Conservation (phyloP, 2,888 invertebrate genomes). For the Tetramorium bicarinatum region DNA sequence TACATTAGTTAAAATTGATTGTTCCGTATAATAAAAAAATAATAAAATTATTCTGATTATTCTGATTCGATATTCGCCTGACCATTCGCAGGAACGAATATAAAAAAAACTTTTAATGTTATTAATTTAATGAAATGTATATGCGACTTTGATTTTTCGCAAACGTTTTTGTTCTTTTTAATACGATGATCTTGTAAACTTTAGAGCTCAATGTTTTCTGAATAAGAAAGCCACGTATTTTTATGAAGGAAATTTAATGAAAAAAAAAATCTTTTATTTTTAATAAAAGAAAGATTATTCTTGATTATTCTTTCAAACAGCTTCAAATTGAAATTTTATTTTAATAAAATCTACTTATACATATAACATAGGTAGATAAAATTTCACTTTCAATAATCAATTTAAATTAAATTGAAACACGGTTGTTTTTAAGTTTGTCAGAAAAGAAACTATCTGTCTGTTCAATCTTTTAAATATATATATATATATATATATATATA, state of each 20-base stretch:
- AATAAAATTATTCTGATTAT: too few relatives aligned
- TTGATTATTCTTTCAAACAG: neutral
- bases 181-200: neutral
- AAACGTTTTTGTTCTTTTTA: neutral
- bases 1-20: neutral
- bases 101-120: neutral
- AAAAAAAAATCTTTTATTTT: neutral
- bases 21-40: neutral
- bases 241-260: neutral
- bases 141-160: neutral
- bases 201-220: neutral
- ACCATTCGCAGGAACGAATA: neutral
- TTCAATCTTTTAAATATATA: too few relatives aligned
- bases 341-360: neutral
- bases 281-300: neutral
- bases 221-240: neutral
- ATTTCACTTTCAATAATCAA: neutral
- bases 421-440: neutral
- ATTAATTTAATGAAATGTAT: neutral
- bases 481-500: too few relatives aligned
- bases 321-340: neutral
- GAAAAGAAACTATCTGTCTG: neutral
- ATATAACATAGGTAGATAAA: neutral
- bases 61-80: neutral
- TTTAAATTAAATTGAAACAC: neutral